A percentile compares a stretch with the other conserved stretches of the same genome.
Evolutionary conservation across 2,797 vertebrate genomes (phyloP).

Genomic region (Platalea minor): DNA sequence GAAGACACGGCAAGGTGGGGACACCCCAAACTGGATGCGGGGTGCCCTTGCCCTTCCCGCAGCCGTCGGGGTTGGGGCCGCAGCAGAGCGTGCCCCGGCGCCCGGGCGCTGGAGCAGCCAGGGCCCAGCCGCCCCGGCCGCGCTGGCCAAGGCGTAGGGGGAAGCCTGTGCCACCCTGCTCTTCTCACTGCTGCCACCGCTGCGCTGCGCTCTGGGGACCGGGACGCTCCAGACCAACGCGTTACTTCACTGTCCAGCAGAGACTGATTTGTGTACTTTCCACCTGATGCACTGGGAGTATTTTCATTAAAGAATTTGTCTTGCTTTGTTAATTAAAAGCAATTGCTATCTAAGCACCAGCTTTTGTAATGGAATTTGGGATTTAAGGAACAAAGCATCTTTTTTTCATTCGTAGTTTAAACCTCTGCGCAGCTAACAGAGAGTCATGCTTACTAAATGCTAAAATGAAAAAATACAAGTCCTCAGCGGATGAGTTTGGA

Average conservation of each 20-base stretch:
- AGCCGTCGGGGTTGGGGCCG: fast-evolving
- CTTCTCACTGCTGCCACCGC: background rate
- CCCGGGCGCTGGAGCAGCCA: background rate
- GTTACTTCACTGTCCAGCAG: background rate
- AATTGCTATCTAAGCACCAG: background rate
- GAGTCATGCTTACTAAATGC: background rate
- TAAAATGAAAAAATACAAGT: background rate
- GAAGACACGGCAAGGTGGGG: background rate
- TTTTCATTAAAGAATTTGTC: background rate
- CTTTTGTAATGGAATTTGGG: background rate
- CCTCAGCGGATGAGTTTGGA: background rate
- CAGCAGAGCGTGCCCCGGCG: background rate
- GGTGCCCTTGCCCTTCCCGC: background rate
- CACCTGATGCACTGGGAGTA: background rate
- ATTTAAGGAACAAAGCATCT: background rate
- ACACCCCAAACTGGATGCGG: background rate
- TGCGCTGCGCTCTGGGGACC: background rate
- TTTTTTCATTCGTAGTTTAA: background rate
- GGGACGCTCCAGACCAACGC: fast-evolving
- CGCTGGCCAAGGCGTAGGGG: fast-evolving
- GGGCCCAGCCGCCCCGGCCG: background rate
- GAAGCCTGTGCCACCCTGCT: background rate
- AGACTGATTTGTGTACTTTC: background rate
- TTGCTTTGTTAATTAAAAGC: slow-evolving; percentile 3
- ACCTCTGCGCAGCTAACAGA: background rate